Base-by-base conservation (phyloP, 2,113 vertebrate species). In the Ophiodon elongatus region DNA sequence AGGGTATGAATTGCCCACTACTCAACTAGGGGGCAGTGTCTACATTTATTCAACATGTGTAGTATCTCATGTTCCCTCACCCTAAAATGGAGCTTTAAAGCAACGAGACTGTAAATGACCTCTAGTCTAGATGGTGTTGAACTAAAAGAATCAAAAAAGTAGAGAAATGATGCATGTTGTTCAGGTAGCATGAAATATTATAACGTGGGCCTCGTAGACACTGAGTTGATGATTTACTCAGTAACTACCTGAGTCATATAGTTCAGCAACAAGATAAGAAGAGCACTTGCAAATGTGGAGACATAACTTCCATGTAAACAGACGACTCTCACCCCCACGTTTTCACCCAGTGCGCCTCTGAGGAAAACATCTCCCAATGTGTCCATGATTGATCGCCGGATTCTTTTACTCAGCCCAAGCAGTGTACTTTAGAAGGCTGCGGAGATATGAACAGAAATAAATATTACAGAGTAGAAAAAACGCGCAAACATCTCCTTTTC, bases 291-390 rank as follows among this genome's bases (percentile, higher is more conserved):
- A 78, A 86, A 76, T 79, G 60, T 75, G 52, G 63, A 89, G 84
- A 80, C 82, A 41, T 54, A 77, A 50, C 82, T 76, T 79, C 64
- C 47, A 71, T 71, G 60, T 82, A 81, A 82, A 92, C 73, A 84
- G 74, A 86, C 29, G n/a, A 76, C 75, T 89, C 67, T 82, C 80
- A 70, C 88, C 75, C 73, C 87, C 83, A 80, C 62, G n/a, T 86
- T 73, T 80, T 79, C 78, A 68, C 89, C 73, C 74, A 39, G 47
- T 41, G 62, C 39, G 39, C 39, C 80, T n/a, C 80, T 27, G 72
- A 78, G 63, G 54, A 50, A 85, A 73, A 73, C 64, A 50, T 70
- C 63, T 87, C 77, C 73, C 77, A 37, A 6, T 71, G 71, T 82
- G 68, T 19, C 67, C 10, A 21, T 74, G 74, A 84, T 76, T 88